Evolutionary conservation across 2,797 vertebrate genomes (phyloP), one percentile per base, ranked within the genome.

Genomic region (Ciconia nigra): DNA sequence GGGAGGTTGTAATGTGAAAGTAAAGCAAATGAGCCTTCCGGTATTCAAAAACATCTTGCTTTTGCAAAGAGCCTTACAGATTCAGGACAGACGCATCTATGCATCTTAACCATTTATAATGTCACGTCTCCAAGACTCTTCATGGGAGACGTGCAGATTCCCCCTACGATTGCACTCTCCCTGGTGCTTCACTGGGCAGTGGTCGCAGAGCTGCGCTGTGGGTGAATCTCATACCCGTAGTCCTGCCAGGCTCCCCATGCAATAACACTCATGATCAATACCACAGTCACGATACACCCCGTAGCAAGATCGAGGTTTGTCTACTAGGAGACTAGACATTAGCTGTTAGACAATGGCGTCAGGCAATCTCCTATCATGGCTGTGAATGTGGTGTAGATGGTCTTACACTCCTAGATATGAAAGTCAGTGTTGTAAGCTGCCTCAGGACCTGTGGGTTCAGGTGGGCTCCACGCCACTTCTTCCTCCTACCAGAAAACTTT

Each of bases 131-230:
- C 41, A 44, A 72, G 42, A 29, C 13, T 65, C 13, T 37, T 74
- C 13, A 5, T 35, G 37, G 25, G 47, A 24, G 21, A 52, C 59
- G 21, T 35, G 46, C 31, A 31, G 51, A 28, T 63, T 59, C 11
- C 15, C 24, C 6, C 21, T 10, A 0, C 1, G 7, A 9, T 7
- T 51, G 28, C 31, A 5, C 31, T 15, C 3, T 52, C 44, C 21
- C 4, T 35, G 59, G 19, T 0, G 1, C 66, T 44, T 80, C 0
- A 0, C 16, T 59, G 42, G 66, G 21, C 46, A 3, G 5, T 0
- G 0, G n/a, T 35, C 12, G 35, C 1, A 3, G 80, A 57, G 52
- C 51, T 39, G 13, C 41, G 41, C 46, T 51, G 31, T n/a, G 33
- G 11, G 35, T 55, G 42, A 46, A 29, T 25, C 67, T 87, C 58